Evolutionary conservation across 2,888 invertebrate species (phyloP), one percentile per base, ranked within the genome.

Genomic region (Rotaria socialis): DNA sequence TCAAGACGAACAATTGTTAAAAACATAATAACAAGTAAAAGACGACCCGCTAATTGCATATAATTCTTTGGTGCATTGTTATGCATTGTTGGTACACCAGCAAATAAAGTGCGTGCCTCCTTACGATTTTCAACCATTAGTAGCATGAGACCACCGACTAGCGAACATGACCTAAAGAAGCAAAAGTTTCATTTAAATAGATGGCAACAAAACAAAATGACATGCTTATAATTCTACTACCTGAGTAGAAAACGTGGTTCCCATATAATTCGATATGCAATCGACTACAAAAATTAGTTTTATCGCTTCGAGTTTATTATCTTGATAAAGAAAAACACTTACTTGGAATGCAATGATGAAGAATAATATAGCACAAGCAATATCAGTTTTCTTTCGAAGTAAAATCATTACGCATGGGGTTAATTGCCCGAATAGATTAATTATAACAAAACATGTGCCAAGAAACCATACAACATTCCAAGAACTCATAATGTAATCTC

Each of bases 21-120:
- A 92, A 99, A 99, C 99, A 99, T 99, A 92, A 99, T 97, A 47
- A 98, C 97, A 87, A 99, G 93, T 86, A 99, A 93, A 88, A 98
- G 94, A 89, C 99, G 94, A 60, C 99, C 80, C 86, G 96, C 96
- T 58, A 99, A 93, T 92, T 98, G 97, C 90, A 99, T 93, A 91
- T 97, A 96, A 89, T 95, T 96, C 92, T 97, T 97, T 86, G 97
- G 98, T 87, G 89, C 97, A 88, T 91, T 90, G 89, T 99, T 98
- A 85, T 93, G 93, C 87, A 92, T 89, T 1, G 92, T 92, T 14
- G 93, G 93, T 19, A 93, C 92, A 60, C 99, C 99, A 84, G 99
- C 98, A 92, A 99, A 97, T 86, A 99, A 93, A 90, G 96, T 96
- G 89, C 95, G 94, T 55, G 96, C 96, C 91, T 97, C 97, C 7